phyloP scores from a whole-genome alignment of 2,888 invertebrate species.

The Spodoptera littoralis region DNA sequence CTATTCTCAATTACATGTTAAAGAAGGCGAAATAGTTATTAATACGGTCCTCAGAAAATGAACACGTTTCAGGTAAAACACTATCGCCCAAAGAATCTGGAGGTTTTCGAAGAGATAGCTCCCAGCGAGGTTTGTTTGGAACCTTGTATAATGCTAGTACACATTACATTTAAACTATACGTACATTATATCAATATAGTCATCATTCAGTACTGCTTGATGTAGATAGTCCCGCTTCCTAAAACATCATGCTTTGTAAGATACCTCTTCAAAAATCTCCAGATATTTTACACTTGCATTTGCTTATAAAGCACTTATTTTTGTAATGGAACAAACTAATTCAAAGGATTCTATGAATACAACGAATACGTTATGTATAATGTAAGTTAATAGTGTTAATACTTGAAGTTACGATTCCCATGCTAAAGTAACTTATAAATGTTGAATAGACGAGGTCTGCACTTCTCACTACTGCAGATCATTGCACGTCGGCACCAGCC shows the following conservation, averaged over 20 bases:
- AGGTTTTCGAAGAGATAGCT: slow-evolving; percentile 82
- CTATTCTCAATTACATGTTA: too few species aligned
- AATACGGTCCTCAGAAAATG: slow-evolving; percentile 37
- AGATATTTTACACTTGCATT: slow-evolving; percentile 55
- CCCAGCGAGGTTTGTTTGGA: slow-evolving; percentile 77
- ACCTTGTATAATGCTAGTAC: slow-evolving; percentile 47
- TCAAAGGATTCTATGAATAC: not conserved
- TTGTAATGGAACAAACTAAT: slow-evolving; percentile 3
- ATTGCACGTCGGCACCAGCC: too few species aligned
- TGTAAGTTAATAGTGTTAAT: too few species aligned
- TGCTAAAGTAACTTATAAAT: too few species aligned
- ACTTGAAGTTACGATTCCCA: too few species aligned
- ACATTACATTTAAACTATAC: slow-evolving; percentile 38
- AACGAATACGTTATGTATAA: not conserved
- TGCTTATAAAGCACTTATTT: slow-evolving; percentile 26
- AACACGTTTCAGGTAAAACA: slow-evolving; percentile 80
- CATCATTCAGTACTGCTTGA: slow-evolving; percentile 22
- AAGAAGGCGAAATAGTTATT: slow-evolving; percentile 2
- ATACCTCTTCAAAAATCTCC: slow-evolving; percentile 79
- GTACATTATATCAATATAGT: slow-evolving; percentile 21
- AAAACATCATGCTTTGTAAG: slow-evolving; percentile 51
- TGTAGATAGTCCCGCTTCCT: slow-evolving; percentile 38
- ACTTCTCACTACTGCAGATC: too few species aligned
- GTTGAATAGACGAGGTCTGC: too few species aligned
- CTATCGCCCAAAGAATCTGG: slow-evolving; percentile 78